Conservation (phyloP, 2,113 vertebrate species). For the Poicephalus gulielmi region DNA sequence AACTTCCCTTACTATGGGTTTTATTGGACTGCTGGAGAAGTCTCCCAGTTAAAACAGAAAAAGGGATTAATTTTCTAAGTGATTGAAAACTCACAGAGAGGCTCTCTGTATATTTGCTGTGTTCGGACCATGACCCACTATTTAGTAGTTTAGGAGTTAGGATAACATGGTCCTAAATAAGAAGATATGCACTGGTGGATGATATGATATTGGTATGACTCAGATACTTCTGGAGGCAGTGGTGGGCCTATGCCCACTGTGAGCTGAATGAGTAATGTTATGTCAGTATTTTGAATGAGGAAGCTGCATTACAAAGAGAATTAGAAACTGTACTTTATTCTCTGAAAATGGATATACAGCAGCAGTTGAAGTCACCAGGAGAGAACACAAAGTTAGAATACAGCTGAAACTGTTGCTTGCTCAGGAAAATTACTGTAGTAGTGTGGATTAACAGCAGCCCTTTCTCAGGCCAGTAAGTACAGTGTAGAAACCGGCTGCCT, state of each 20-base stretch:
- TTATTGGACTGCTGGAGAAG: background rate
- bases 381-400: background rate
- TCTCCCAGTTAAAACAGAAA: background rate
- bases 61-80: background rate
- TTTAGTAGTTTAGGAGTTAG: background rate
- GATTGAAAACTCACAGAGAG: background rate
- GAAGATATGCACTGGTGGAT: background rate
- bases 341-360: background rate
- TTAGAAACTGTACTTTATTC: background rate
- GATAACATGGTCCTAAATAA: background rate
- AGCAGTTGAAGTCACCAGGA: background rate
- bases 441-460: background rate
- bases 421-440: background rate
- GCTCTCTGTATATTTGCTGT: background rate
- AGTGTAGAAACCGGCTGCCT: background rate
- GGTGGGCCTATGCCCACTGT: background rate
- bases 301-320: background rate
- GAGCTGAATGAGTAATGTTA: background rate
- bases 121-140: background rate
- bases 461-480: background rate
- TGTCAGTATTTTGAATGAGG: background rate
- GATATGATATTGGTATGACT: background rate
- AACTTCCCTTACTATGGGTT: background rate
- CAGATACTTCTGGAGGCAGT: background rate
- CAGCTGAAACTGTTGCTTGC: background rate